phyloP scores from a whole-genome alignment of 2,888 invertebrate species.

The Eupithecia subfuscata region DNA sequence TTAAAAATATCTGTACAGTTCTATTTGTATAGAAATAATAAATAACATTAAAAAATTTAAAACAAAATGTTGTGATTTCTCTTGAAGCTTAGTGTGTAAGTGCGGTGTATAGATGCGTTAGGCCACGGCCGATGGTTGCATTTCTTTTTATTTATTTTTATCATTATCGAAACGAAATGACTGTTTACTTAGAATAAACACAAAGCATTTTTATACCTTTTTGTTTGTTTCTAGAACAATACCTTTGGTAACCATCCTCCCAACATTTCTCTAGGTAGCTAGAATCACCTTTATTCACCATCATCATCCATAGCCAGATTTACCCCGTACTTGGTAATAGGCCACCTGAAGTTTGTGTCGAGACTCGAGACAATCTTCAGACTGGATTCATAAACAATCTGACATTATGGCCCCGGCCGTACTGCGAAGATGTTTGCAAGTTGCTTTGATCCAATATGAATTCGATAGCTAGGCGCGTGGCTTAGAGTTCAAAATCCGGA shows the following conservation, averaged over 20 bases:
- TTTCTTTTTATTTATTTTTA: conserved; percentile 75
- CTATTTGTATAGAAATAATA: conserved; percentile 86
- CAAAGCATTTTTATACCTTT: conserved; percentile 66
- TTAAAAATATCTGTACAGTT: conserved; percentile 85
- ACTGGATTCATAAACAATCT: not conserved
- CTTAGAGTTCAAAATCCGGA: not conserved
- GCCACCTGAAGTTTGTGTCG: not conserved
- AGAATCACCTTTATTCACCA: not conserved
- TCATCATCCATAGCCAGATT: not conserved
- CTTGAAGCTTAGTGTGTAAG: conserved; percentile 70
- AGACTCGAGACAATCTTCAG: not conserved
- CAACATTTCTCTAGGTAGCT: conserved; percentile 5
- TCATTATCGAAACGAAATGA: conserved; percentile 70
- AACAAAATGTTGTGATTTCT: conserved; percentile 82
- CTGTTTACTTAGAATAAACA: conserved; percentile 83
- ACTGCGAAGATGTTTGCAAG: not conserved
- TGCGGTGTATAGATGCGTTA: conserved; percentile 54
- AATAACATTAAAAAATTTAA: conserved; percentile 83
- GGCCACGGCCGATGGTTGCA: conserved; percentile 61
- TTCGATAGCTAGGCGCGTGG: too few species aligned
- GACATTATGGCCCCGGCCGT: not conserved
- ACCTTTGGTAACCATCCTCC: conserved; percentile 22
- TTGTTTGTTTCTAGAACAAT: conserved; percentile 69
- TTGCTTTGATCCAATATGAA: not conserved
- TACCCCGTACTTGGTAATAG: not conserved